These are phyloP conservation scores for Ptilonorhynchus violaceus DNA, from an alignment of 2,113 vertebrate genomes.

Conservation along the genomic window DNA sequence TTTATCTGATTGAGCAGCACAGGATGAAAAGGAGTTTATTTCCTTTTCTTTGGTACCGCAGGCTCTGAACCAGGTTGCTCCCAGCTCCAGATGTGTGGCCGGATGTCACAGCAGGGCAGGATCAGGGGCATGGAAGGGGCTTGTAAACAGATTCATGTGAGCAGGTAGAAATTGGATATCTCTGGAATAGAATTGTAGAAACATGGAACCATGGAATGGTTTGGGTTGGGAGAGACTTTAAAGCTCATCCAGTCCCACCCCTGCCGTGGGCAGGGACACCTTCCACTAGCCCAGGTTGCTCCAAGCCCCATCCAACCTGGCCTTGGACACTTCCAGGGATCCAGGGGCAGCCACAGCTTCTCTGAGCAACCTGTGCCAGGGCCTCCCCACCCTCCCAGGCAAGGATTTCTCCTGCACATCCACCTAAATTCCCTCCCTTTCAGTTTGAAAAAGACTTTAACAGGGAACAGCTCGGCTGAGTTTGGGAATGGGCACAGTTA, in stretches of 20 bases:
- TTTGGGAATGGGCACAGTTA: not conserved
- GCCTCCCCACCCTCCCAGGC: accelerated
- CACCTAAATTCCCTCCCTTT: not conserved
- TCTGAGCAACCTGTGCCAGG: not conserved
- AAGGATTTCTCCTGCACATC: not conserved
- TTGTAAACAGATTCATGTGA: not conserved
- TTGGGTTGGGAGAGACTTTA: not conserved
- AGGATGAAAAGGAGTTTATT: not conserved
- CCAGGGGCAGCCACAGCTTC: not conserved
- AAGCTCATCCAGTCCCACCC: not conserved
- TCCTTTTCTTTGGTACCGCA: not conserved
- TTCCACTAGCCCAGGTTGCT: not conserved
- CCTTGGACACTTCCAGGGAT: not conserved
- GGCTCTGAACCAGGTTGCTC: not conserved
- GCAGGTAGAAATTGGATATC: not conserved
- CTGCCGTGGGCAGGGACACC: not conserved
- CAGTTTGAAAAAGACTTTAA: not conserved
- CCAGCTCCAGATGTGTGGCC: not conserved
- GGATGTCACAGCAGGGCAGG: not conserved
- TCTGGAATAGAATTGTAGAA: not conserved
- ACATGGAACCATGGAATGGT: not conserved
- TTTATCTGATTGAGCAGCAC: not conserved
- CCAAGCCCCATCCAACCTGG: not conserved
- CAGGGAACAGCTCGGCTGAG: not conserved
- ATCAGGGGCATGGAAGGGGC: not conserved